These are phyloP conservation scores for Morus bassanus DNA, from an alignment of 2,797 vertebrate species.

Conservation along the genomic window DNA sequence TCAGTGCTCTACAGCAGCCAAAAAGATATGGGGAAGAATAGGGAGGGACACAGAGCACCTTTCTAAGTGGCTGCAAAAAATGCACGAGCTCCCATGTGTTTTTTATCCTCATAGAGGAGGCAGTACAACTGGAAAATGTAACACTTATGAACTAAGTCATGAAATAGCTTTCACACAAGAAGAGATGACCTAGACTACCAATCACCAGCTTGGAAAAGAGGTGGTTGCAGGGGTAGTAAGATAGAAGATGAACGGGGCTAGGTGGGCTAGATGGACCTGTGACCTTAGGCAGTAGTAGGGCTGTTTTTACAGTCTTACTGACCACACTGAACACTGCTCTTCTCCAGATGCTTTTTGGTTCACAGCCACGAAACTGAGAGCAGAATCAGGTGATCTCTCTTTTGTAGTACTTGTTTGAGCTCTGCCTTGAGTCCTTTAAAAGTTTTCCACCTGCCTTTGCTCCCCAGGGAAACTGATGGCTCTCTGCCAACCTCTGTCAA, in stretches of 20 bases:
- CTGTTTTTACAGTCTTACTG: background rate
- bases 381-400: background rate
- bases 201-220: background rate
- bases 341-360: background rate
- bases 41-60: background rate
- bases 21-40: background rate
- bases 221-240: background rate
- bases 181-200: background rate
- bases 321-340: background rate
- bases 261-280: background rate
- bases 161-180: background rate
- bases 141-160: background rate
- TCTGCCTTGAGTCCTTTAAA: background rate
- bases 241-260: background rate
- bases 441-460: background rate
- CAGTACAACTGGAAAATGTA: background rate
- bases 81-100: background rate
- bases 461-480: background rate
- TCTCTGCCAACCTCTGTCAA: background rate
- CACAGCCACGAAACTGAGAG: background rate
- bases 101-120: background rate
- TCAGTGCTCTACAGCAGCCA: background rate
- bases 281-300: background rate
- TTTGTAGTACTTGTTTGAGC: background rate
- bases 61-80: background rate